These are phyloP conservation scores for Rana temporaria DNA, from an alignment of 2,113 vertebrate genomes.

Conservation along the genomic window DNA sequence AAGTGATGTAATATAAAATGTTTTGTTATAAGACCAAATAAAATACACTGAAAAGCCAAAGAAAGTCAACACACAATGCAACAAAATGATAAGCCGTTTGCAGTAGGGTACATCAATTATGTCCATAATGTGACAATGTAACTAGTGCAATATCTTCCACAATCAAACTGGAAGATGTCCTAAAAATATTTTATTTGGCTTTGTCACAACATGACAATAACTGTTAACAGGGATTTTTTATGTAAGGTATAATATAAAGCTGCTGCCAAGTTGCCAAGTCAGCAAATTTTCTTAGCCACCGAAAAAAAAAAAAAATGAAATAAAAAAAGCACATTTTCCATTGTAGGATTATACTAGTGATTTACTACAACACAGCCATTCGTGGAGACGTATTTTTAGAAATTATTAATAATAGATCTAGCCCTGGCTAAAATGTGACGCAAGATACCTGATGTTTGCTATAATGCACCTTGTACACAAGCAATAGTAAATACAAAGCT, in stretches of 20 bases:
- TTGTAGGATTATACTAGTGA: too few species aligned
- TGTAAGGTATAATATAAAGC: background rate
- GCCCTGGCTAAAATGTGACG: too few species aligned
- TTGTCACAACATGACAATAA: background rate
- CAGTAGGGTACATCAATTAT: background rate
- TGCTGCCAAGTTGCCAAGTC: too few species aligned
- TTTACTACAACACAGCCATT: too few species aligned
- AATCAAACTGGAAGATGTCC: background rate
- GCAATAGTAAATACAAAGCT: too few species aligned
- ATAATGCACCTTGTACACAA: too few species aligned
- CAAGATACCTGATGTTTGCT: too few species aligned
- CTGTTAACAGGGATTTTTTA: background rate
- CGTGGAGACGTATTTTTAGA: too few species aligned
- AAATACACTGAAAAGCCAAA: background rate
- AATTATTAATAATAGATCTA: too few species aligned
- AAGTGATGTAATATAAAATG: conserved; percentile 4
- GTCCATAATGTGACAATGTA: background rate
- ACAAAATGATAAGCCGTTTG: background rate
- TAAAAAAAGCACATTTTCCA: too few species aligned
- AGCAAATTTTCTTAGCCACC: too few species aligned
- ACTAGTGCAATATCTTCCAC: background rate
- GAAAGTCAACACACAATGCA: background rate
- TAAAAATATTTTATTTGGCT: background rate
- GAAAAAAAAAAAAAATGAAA: too few species aligned
- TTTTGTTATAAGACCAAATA: conserved; percentile 1